Evolutionary conservation across 1,140 invertebrate genomes (phyloP).

Genomic region (Parapsyche elsis): DNA sequence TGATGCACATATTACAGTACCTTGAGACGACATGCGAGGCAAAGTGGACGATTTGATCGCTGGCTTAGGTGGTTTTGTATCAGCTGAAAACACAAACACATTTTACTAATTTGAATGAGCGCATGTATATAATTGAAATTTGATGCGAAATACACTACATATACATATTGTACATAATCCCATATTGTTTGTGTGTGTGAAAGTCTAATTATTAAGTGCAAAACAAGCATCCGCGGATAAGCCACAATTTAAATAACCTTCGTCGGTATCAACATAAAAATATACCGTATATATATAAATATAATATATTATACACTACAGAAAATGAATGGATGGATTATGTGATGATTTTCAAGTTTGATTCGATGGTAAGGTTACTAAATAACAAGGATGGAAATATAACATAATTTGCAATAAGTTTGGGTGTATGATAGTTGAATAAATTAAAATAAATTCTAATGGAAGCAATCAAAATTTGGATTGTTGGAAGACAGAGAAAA

Average conservation of each 20-base stretch:
- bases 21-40: slow-evolving; percentile 91
- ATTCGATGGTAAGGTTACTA: not conserved
- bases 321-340: slow-evolving; percentile 1
- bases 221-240: too few species aligned
- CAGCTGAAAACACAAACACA: slow-evolving; percentile 71
- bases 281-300: too few species aligned
- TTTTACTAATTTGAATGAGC: not conserved
- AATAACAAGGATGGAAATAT: not conserved
- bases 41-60: slow-evolving; percentile 94
- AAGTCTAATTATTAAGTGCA: too few species aligned
- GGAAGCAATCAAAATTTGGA: slow-evolving; percentile 18
- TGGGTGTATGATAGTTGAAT: not conserved
- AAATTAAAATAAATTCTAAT: slow-evolving; percentile 4
- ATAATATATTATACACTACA: too few species aligned
- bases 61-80: slow-evolving; percentile 92
- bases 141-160: not conserved
- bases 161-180: not conserved
- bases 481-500: slow-evolving; percentile 32
- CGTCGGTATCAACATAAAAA: too few species aligned
- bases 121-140: not conserved
- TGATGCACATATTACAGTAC: too few species aligned
- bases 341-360: slow-evolving; percentile 4
- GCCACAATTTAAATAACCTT: too few species aligned
- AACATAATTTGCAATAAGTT: not conserved
- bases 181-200: not conserved